Evolutionary conservation across 2,888 invertebrate species (phyloP).

Genomic region (Synergus umbraculus): DNA sequence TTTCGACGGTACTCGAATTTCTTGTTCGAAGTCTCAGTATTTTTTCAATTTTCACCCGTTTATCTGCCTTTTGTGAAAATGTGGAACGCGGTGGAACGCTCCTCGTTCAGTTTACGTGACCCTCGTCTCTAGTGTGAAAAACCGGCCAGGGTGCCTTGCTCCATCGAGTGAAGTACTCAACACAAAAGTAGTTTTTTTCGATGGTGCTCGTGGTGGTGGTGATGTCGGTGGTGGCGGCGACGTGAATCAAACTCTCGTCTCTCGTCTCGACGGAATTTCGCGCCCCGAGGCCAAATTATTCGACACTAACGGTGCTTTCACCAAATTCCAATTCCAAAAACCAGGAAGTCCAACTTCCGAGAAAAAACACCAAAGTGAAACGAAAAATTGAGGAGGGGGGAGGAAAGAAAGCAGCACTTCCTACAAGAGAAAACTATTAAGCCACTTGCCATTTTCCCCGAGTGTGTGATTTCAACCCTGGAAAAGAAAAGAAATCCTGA

Average conservation of each 20-base stretch:
- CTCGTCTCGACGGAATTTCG: conserved; percentile 22
- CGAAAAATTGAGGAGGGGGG: not conserved
- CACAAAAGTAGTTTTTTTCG: conserved; percentile 5
- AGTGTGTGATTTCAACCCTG: not conserved
- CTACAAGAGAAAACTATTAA: not conserved
- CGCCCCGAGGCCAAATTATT: conserved; percentile 23
- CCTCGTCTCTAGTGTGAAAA: conserved; percentile 5
- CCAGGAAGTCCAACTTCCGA: not conserved
- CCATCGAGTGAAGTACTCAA: not conserved
- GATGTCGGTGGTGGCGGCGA: conserved; percentile 23
- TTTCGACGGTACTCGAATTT: conserved; percentile 46
- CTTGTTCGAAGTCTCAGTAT: not conserved
- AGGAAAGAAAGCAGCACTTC: not conserved
- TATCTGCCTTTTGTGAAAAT: conserved; percentile 2
- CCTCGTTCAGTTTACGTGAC: not conserved
- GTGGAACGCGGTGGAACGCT: conserved; percentile 23
- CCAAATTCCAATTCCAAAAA: not conserved
- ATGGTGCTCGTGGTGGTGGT: conserved; percentile 31
- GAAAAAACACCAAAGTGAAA: not conserved
- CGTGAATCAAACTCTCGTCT: conserved; percentile 29
- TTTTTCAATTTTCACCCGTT: not conserved
- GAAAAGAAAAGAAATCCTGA: not conserved
- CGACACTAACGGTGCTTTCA: conserved; percentile 12
- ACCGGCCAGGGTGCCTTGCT: conserved; percentile 2
- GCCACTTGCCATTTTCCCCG: not conserved